Conservation (phyloP, 2,888 invertebrate species). For the Nomada fabriciana region DNA sequence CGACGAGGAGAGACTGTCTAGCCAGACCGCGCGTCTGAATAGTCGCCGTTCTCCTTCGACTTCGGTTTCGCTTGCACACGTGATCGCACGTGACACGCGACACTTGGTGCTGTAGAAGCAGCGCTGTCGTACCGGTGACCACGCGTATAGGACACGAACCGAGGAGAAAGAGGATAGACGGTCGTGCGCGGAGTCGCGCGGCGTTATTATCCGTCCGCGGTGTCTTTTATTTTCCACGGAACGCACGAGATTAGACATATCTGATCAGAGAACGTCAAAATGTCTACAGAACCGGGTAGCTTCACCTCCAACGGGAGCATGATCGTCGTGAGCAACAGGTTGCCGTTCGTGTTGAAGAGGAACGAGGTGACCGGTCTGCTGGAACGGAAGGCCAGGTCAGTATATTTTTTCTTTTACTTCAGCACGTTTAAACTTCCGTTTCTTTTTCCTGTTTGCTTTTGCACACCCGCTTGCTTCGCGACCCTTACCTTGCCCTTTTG, state of each 20-base stretch:
- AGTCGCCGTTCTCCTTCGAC: slow-evolving; percentile 48
- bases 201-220: slow-evolving; percentile 31
- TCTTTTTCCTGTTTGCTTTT: neutral
- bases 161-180: slow-evolving; percentile 39
- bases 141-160: slow-evolving; percentile 28
- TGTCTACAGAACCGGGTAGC: slow-evolving; percentile 81
- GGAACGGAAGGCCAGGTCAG: slow-evolving; percentile 94
- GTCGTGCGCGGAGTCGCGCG: slow-evolving; percentile 47
- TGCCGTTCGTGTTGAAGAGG: slow-evolving; percentile 94
- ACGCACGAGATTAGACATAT: neutral
- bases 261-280: slow-evolving; percentile 59
- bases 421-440: no score
- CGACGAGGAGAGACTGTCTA: slow-evolving; percentile 28
- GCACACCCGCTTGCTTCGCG: neutral
- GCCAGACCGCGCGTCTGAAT: slow-evolving; percentile 21
- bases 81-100: slow-evolving; percentile 61
- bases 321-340: slow-evolving; percentile 95
- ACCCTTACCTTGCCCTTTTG: neutral
- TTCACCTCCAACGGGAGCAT: slow-evolving; percentile 87
- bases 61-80: slow-evolving; percentile 53
- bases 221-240: slow-evolving; percentile 29
- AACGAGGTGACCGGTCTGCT: slow-evolving; percentile 90
- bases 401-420: slow-evolving; percentile 27
- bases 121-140: slow-evolving; percentile 27
- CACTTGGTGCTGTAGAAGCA: slow-evolving; percentile 25